Base-by-base conservation (phyloP, 2,888 invertebrate genomes). In the Prosopocoilus inquinatus region DNA sequence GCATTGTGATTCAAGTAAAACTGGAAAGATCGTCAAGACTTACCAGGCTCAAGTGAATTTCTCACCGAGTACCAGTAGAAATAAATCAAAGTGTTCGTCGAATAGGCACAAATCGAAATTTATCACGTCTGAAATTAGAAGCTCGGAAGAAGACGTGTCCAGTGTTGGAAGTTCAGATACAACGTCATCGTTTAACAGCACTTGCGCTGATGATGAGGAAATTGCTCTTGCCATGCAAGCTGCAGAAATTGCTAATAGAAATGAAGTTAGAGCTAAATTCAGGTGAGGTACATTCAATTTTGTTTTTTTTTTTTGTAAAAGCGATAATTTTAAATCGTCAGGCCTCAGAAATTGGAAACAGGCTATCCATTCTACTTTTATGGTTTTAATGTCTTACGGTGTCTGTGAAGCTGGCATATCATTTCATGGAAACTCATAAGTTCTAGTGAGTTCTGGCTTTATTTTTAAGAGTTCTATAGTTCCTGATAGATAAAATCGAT, bases 181-280 rank as follows among this genome's bases (percentile, higher is more conserved):
- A 0, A 88, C 88, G 0, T 88, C 88, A 12, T 87, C 87, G 33
- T 88, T 85, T 69, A 86, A 86, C 62, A 88, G 91, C 34, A 91
- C 89, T 62, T 90, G 89, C 63, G 90, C 88, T 47, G 92, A 92
- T 70, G 91, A 92, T 67, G 91, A 91, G 67, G 92, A 94, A 72
- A 91, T 93, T 45, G 91, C 92, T 0, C 77, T 92, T 48, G 93
- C 93, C 1, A 80, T 93, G 73, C 90, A 91, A 70, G 92, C 91
- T 4, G 91, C 91, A 7, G 91, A 93, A 74, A 79, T 90, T 32
- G 90, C 90, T 0, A 88, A 87, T 41, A 79, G 90, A 45, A 88
- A 88, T 70, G 89, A 91, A 72, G 88, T 90, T 4, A 78, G 93
- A 49, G 85, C 91, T 1, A 88, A 90, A 69, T 93, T 91, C 77